Evolutionary conservation across 2,113 vertebrate genomes (phyloP).

Genomic region (Lasiurus borealis): DNA sequence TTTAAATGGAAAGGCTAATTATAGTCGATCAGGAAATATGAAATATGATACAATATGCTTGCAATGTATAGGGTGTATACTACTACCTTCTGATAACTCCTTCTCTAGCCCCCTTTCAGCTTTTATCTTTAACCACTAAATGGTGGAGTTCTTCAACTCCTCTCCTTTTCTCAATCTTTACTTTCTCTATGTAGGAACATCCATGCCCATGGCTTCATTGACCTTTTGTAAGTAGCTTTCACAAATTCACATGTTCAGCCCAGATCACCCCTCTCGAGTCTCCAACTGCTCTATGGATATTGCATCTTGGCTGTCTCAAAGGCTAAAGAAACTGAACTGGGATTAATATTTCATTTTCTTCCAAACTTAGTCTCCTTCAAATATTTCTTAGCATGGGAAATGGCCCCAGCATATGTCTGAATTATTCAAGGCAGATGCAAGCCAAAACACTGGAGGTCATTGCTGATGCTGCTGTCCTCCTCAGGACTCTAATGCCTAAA

Average conservation of each 20-base stretch:
- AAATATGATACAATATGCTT: neutral
- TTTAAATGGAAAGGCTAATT: constrained; percentile 61
- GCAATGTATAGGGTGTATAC: neutral
- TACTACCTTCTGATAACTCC: neutral
- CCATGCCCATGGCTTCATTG: neutral
- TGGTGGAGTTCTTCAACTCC: neutral
- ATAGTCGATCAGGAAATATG: constrained; percentile 19
- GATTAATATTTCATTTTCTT: neutral
- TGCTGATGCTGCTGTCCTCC: neutral
- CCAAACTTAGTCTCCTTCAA: neutral
- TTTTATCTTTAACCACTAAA: neutral
- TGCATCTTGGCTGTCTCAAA: constrained; percentile 29
- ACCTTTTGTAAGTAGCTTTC: neutral
- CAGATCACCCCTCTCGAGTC: neutral
- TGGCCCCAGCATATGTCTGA: neutral
- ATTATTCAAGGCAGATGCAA: neutral
- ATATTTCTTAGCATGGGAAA: neutral
- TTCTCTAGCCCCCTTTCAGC: neutral
- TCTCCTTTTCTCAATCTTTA: neutral
- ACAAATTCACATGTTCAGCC: constrained; percentile 15
- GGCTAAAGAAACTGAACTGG: neutral
- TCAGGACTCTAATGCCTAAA: accelerated
- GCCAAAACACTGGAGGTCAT: neutral
- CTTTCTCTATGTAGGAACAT: neutral
- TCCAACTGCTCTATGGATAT: neutral